Evolutionary conservation across 1,140 invertebrate species (phyloP), one percentile per base, ranked within the genome.

Genomic region (Pseudobourletiella spinata): DNA sequence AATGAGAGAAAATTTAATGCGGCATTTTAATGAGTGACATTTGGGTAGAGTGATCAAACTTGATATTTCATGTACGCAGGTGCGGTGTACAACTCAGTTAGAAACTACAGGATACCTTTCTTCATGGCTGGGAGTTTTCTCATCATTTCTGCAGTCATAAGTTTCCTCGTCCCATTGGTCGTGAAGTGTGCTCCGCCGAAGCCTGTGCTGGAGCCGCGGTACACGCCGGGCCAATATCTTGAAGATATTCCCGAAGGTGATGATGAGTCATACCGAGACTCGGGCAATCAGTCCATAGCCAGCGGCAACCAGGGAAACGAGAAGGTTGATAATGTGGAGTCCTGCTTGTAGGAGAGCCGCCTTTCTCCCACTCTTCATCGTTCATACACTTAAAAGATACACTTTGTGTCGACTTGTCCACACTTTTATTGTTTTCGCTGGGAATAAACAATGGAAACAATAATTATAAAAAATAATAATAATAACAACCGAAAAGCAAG

Each of bases 101-200:
- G 84, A 60, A 85, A 83, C 64, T 98, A 95, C 72, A 84, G 85
- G 70, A 81, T 91, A 20, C 87, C 94, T 20, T 99, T 98, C 75
- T 93, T 84, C 73, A 86, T 95, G 78, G 94, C 93, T 32, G 92
- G 89, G 30, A 84, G 81, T 0, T 83, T 97, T 75, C 92, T 99
- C 75, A 80, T 87, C 4, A 74, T 93, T 3, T 86, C 91, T 16
- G 88, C 91, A 0, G 69, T 89, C 1, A 88, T 89, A 14, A 89
- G 88, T 69, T 90, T 95, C 70, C 79, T 89, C 63, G 86, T 92
- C 39, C 88, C 88, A 2, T 79, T 81, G 58, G 81, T 89, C 74
- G 85, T 85, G 73, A 80, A 82, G 73, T 86, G 77, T 66, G 64
- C 63, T 76, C 73, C 52, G 22, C 73, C 77, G 43, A 80, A 81